These are phyloP conservation scores for Lepidotrigona ventralis DNA, from an alignment of 1,140 invertebrate species.

Conservation along the genomic window DNA sequence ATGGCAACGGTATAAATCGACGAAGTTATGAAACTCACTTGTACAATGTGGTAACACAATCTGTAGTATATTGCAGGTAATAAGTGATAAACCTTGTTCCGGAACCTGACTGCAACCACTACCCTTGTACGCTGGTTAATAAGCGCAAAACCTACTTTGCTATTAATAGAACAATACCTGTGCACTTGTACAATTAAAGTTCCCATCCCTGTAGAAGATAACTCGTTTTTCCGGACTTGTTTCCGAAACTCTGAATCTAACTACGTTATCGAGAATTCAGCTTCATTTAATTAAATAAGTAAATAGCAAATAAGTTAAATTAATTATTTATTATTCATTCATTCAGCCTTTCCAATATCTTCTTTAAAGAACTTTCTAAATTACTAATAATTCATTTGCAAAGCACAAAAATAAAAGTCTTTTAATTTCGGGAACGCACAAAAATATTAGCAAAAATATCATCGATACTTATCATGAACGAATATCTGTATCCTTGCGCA, in stretches of 20 bases:
- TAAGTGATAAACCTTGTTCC: slow-evolving; percentile 23
- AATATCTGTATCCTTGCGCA: no score
- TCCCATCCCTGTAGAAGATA: no score
- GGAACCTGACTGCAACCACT: not conserved
- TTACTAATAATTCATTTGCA: no score
- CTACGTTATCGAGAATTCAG: not conserved
- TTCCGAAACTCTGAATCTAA: not conserved
- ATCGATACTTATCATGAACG: no score
- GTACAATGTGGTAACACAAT: not conserved
- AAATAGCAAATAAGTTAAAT: no score
- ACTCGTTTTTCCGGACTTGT: not conserved
- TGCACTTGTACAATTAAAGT: not conserved
- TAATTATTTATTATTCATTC: no score
- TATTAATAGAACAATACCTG: not conserved
- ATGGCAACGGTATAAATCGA: not conserved
- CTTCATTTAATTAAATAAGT: no score
- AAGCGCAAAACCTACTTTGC: not conserved
- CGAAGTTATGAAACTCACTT: slow-evolving; percentile 12
- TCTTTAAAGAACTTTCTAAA: no score
- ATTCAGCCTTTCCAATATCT: no score
- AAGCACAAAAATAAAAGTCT: no score
- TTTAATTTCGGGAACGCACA: no score
- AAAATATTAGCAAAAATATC: no score
- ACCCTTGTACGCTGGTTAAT: not conserved
- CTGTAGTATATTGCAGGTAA: slow-evolving; percentile 5